Base-by-base conservation (phyloP, 2,797 vertebrate species). In the Chloroceryle amazona region DNA sequence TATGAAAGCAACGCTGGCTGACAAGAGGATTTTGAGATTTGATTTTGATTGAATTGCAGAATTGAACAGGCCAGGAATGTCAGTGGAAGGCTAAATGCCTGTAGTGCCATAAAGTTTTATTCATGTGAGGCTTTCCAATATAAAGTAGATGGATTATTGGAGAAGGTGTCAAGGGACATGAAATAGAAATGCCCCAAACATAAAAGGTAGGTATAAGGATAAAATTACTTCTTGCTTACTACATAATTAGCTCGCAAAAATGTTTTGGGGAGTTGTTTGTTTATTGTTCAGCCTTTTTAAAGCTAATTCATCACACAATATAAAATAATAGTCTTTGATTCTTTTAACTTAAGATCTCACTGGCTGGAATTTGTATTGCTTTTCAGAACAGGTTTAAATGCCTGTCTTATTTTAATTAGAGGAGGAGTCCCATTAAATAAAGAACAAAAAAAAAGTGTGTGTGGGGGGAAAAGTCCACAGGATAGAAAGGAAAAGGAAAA, bases 31-130 rank as follows among this genome's bases (percentile, higher is more conserved):
- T 98, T 98, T 97, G 98, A 98, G 98, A 98, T 98, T 98, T 98
- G 98, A 98, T 98, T 98, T 98, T 98, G 98, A 98, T 98, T 98
- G 98, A 98, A 98, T 98, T 98, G 98, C 97, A 98, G 98, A 98
- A 98, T 98, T 98, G 98, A 98, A 98, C 97, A 97, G 98, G 97
- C 98, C 98, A 97, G 97, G 98, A 98, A 98, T 98, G 98, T 98
- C 98, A 98, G 98, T 97, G 98, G 98, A 98, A 98, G 98, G 98
- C 98, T 98, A 98, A 98, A 98, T 96, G 98, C 98, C 98, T 98
- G 96, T 98, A 98, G 98, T 98, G 98, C 98, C 96, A 87, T 98
- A 98, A 98, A 98, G 98, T 98, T 98, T 98, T 98, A 98, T 98
- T 98, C 98, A 98, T 98, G 97, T 98, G 98, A 97, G 97, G 98